Conservation (phyloP, 1,140 invertebrate species). For the Stenopsyche tienmushanensis region DNA sequence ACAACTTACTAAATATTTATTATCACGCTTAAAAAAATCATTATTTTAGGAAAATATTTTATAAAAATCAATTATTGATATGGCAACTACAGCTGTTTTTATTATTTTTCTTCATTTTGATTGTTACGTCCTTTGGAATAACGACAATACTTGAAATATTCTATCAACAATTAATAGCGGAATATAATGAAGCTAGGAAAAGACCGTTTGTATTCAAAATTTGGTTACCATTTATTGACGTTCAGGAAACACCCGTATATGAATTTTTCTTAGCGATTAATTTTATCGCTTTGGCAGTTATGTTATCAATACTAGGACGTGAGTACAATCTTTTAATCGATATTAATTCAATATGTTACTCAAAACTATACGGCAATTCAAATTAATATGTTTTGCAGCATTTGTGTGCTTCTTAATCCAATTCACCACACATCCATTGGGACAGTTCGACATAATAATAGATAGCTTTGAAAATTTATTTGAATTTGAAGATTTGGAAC, state of each 20-base stretch:
- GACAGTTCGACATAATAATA: conserved; percentile 23
- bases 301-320: neutral
- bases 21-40: neutral
- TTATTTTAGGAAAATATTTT: conserved; percentile 30
- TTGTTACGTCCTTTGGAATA: neutral
- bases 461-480: conserved; percentile 20
- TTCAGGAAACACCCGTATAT: conserved; percentile 21
- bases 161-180: conserved; percentile 15
- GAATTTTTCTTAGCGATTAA: conserved; percentile 18
- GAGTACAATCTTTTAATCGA: too few species aligned
- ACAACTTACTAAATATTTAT: too few species aligned
- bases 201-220: conserved; percentile 23
- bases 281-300: neutral
- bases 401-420: conserved; percentile 20
- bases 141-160: conserved; percentile 1
- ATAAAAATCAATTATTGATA: conserved; percentile 18
- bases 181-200: conserved; percentile 3
- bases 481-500: conserved; percentile 9
- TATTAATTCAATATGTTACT: conserved; percentile 2
- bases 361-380: too few species aligned
- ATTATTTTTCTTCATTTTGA: neutral
- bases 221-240: conserved; percentile 18
- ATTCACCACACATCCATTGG: conserved; percentile 14
- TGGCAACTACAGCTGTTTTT: conserved; percentile 16
- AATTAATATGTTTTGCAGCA: too few species aligned